Conservation (phyloP, 2,888 invertebrate species). For the Drosophila subsilvestris region DNA sequence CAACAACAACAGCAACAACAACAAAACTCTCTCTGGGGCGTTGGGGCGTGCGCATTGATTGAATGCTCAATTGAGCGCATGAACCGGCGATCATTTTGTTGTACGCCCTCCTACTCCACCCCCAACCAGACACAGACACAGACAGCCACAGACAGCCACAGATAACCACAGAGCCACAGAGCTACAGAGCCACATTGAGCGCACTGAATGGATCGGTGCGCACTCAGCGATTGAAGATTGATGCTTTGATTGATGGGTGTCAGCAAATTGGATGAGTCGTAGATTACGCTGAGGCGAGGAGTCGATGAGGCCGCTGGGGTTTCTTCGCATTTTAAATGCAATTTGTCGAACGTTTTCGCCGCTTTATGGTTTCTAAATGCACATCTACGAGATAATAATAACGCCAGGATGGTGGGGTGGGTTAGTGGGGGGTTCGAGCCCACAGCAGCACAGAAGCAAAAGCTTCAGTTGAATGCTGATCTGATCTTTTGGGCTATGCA, state of each 20-base stretch:
- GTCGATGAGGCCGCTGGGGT: constrained; percentile 35
- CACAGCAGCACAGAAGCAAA: neutral
- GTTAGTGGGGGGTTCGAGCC: neutral
- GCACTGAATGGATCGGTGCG: neutral
- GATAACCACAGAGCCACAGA: neutral
- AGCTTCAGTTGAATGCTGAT: neutral
- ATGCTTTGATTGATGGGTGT: constrained; percentile 75
- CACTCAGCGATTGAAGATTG: constrained; percentile 59
- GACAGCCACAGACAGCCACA: too few relatives aligned
- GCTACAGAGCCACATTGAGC: neutral
- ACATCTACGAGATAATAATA: constrained; percentile 12
- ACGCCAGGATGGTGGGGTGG: neutral
- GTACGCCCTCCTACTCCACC: constrained; percentile 36
- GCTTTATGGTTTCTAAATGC: constrained; percentile 32
- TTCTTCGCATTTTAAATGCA: constrained; percentile 50
- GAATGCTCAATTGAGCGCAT: constrained; percentile 76
- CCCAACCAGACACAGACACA: neutral
- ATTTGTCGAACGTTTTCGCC: constrained; percentile 48
- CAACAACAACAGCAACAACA: constrained; percentile 9
- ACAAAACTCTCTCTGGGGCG: constrained; percentile 55
- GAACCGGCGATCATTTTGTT: constrained; percentile 67
- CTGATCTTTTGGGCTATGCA: neutral
- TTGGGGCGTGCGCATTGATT: constrained; percentile 69
- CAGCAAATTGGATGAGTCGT: constrained; percentile 69
- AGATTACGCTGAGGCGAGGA: constrained; percentile 51